Base-by-base conservation (phyloP, 1,140 invertebrate species). In the Papilio polyxenes region DNA sequence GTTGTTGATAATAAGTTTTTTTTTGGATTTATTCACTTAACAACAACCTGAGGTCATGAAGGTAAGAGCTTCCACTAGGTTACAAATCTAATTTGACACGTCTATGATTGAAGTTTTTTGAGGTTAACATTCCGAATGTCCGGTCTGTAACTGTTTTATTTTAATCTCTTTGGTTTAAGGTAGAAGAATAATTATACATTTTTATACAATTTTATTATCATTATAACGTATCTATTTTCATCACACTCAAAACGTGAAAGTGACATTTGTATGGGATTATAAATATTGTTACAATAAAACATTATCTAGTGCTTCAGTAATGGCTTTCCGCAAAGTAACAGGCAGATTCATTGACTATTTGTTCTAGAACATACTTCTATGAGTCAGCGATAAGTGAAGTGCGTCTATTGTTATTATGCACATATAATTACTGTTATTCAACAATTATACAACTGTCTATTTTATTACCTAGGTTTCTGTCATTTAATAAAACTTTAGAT, bases 291-390 rank as follows among this genome's bases (percentile, higher is more conserved):
- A 72, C 65, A 72, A 72, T 72, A 72, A 72, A 40, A 72, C 31
- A 11, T 23, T 72, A 72, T 40, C 65, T 72, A 37, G 31, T 72
- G 31, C 65, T 72, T 72, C 23, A 72, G 13, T 40, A 72, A 65
- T 65, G 3, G 62, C 9, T n/a, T 51, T 77, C 75, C 75, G 75
- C 49, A 77, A 77, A 49, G 75, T 49, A 53, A 77, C 72, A 74
- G 11, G 23, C 75, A 77, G 23, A 51, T 49, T 37, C 75, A 77
- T 53, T 77, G 48, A 56, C 44, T 20, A 77, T 48, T 17, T 75
- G 49, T 15, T 77, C 75, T 77, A 77, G 75, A 77, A 77, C 49
- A 56, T 77, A 17, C 75, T 76, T 51, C 23, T 77, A 53, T 77
- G 75, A 77, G 75, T 77, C 75, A 77, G 15, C 44, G 75, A 77